A percentile compares a stretch with the other conserved stretches of the same genome.
Conservation (phyloP, 2,113 vertebrate genomes). For the Scomber japonicus region DNA sequence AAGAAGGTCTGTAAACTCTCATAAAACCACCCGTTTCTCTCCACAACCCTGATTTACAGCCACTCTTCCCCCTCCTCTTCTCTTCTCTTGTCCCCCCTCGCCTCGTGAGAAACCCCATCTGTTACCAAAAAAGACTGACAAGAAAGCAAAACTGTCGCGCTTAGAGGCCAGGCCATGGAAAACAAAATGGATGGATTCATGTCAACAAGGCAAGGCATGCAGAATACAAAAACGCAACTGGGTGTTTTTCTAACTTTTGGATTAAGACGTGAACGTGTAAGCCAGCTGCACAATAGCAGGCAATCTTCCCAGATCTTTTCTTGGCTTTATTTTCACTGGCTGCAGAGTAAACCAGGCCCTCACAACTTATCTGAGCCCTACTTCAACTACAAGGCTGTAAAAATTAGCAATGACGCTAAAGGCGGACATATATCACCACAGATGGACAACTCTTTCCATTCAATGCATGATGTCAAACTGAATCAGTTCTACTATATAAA, state of each 20-base stretch:
- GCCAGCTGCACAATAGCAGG: conserved; percentile 68
- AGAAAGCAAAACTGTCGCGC: conserved; percentile 53
- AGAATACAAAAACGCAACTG: conserved; percentile 40
- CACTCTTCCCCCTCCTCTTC: conserved; percentile 29
- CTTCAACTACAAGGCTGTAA: conserved; percentile 40
- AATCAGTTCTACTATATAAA: background rate
- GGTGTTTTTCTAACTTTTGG: conserved; percentile 71
- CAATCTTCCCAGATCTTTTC: conserved; percentile 67
- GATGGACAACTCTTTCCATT: background rate
- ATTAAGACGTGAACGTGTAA: conserved; percentile 57
- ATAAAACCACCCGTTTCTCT: conserved; percentile 73
- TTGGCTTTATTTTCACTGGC: conserved; percentile 70
- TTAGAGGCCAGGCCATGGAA: conserved; percentile 19
- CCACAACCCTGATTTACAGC: conserved; percentile 69
- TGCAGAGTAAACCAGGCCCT: conserved; percentile 33
- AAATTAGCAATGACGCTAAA: conserved; percentile 22
- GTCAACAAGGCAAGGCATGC: conserved; percentile 38
- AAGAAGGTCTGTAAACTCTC: conserved; percentile 74
- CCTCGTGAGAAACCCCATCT: conserved; percentile 67
- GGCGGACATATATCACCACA: conserved; percentile 1
- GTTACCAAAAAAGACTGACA: conserved; percentile 59
- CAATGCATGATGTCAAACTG: background rate
- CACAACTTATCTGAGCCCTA: conserved; percentile 31
- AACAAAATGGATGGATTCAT: conserved; percentile 53
- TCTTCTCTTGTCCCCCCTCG: conserved; percentile 1